phyloP scores from a whole-genome alignment of 2,797 vertebrate species.

The Pachyuromys duprasi region DNA sequence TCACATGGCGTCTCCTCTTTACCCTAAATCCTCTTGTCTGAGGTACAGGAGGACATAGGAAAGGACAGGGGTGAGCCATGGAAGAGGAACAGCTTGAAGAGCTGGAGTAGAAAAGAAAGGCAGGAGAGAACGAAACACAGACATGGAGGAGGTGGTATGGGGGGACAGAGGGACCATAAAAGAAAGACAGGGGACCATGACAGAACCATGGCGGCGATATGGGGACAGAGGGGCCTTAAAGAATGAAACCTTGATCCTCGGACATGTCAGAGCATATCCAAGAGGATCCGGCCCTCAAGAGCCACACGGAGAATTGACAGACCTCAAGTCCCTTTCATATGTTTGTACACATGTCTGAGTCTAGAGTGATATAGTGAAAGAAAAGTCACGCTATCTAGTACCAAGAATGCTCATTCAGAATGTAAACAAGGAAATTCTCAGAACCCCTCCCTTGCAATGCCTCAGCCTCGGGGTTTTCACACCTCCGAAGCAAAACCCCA shows the following conservation, averaged over 20 bases:
- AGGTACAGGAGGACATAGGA: background rate
- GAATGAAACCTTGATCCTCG: background rate
- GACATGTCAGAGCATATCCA: background rate
- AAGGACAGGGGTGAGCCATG: background rate
- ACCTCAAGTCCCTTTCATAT: background rate
- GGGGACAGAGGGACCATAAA: background rate
- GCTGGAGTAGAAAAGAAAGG: background rate
- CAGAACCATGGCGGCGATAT: background rate
- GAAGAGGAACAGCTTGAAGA: background rate
- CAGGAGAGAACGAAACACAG: background rate
- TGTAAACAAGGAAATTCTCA: background rate
- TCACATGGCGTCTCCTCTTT: background rate
- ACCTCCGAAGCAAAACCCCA: background rate
- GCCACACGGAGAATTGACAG: background rate
- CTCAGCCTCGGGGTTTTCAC: background rate
- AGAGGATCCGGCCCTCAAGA: background rate
- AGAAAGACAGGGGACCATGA: too few relatives aligned
- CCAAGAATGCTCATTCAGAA: background rate
- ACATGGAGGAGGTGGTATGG: rapidly evolving
- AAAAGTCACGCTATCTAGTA: background rate
- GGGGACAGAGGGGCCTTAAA: background rate
- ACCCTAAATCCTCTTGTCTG: background rate
- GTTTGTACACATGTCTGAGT: background rate
- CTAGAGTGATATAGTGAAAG: background rate
- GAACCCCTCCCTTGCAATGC: background rate